These are phyloP conservation scores for Epinephelus cyanopodus DNA, from an alignment of 2,113 vertebrate species.

Conservation along the genomic window DNA sequence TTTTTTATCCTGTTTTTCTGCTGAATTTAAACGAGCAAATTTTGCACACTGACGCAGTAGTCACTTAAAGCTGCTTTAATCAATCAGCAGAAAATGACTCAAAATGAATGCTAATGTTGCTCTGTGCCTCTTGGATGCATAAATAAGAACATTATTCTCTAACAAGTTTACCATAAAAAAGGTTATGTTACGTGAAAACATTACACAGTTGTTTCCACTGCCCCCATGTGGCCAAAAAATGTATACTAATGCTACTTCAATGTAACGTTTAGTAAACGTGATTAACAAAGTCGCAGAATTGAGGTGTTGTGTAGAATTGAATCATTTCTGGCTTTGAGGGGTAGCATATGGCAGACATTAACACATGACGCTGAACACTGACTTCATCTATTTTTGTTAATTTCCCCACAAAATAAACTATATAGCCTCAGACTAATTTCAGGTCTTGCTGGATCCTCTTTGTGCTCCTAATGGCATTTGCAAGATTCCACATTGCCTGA, in stretches of 20 bases:
- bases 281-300: background rate
- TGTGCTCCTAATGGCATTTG: too few relatives aligned
- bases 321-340: background rate
- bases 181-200: background rate
- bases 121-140: background rate
- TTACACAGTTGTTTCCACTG: background rate
- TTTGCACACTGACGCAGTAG: background rate
- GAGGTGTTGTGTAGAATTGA: background rate
- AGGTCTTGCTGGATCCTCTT: too few relatives aligned
- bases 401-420: background rate
- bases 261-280: background rate
- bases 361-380: background rate
- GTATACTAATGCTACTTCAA: too few relatives aligned
- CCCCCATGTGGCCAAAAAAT: background rate
- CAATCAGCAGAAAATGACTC: background rate
- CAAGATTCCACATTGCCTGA: too few relatives aligned
- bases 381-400: background rate
- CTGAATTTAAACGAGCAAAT: background rate
- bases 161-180: background rate
- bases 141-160: background rate
- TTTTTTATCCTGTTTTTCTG: background rate
- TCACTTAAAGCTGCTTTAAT: constrained; percentile 32
- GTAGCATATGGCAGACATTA: too few relatives aligned
- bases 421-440: background rate
- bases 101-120: background rate